Conservation (phyloP, 2,797 vertebrate species). For the Sphenopsis melanotis region DNA sequence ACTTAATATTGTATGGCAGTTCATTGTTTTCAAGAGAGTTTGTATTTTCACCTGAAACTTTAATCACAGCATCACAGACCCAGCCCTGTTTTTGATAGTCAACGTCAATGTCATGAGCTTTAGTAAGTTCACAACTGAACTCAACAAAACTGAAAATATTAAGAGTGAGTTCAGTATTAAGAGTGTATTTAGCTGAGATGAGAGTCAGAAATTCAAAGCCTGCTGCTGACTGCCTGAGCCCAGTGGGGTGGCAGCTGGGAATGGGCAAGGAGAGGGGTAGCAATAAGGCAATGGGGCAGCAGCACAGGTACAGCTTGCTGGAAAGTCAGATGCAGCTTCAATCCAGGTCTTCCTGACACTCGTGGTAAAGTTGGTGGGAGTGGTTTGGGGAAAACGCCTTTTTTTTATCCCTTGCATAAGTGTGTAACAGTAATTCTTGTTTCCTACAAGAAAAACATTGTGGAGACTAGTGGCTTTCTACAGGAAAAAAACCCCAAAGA, state of each 20-base stretch:
- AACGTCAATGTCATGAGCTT: neutral
- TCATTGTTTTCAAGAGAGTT: constrained; percentile 24
- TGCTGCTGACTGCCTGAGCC: neutral
- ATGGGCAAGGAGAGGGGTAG: neutral
- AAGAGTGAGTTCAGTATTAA: neutral
- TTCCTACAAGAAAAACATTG: neutral
- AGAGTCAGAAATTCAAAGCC: neutral
- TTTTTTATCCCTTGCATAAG: neutral
- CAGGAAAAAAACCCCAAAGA: neutral
- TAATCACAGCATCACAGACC: neutral
- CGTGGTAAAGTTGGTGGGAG: neutral
- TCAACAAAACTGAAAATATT: neutral
- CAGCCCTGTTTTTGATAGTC: neutral
- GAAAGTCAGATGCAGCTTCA: neutral
- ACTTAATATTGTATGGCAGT: neutral
- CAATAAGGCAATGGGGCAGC: neutral
- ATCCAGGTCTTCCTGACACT: neutral
- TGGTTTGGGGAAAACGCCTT: neutral
- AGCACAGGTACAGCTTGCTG: neutral
- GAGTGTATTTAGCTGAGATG: neutral
- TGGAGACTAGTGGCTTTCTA: neutral
- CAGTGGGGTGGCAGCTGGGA: neutral
- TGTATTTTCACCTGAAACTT: neutral
- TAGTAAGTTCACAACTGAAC: neutral
- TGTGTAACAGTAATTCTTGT: neutral